A percentile compares a stretch with the other conserved stretches of the same genome.
phyloP scores from a whole-genome alignment of 2,113 vertebrate species.

The Myanophis thanlyinensis region DNA sequence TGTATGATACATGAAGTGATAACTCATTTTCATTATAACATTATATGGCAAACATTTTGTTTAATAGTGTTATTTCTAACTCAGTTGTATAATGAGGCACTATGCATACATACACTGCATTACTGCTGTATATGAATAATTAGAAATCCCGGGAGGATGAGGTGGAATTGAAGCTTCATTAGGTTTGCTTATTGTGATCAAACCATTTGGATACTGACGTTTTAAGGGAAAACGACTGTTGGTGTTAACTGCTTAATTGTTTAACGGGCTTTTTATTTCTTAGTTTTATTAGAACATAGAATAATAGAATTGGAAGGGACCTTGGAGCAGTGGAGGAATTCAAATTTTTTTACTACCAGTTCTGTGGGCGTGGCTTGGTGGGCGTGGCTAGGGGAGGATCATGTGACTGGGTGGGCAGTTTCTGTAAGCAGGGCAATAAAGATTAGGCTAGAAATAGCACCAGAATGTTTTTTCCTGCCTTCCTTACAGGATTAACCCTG shows the following conservation, averaged over 20 bases:
- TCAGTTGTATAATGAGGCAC: not conserved
- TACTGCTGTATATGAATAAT: not conserved
- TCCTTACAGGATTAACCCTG: too few relatives aligned
- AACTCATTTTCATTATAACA: conserved; percentile 66
- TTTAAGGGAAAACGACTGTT: not conserved
- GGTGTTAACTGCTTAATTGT: not conserved
- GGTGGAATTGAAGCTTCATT: not conserved
- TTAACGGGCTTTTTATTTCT: not conserved
- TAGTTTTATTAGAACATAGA: not conserved
- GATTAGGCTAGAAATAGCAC: too few relatives aligned
- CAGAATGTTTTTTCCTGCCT: too few relatives aligned
- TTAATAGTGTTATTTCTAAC: not conserved
- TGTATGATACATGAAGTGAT: conserved; percentile 70
- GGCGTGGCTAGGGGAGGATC: too few relatives aligned
- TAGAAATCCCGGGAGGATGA: not conserved
- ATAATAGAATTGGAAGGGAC: not conserved
- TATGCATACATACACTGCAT: not conserved
- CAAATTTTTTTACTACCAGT: too few relatives aligned
- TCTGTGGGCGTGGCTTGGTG: too few relatives aligned
- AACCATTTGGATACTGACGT: not conserved
- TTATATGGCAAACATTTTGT: conserved; percentile 73
- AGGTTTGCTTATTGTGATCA: not conserved
- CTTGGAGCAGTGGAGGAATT: too few relatives aligned
- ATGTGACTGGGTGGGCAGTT: too few relatives aligned
- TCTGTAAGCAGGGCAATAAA: too few relatives aligned